Evolutionary conservation across 2,113 vertebrate species (phyloP).

Genomic region (Phyllopteryx taeniolatus): DNA sequence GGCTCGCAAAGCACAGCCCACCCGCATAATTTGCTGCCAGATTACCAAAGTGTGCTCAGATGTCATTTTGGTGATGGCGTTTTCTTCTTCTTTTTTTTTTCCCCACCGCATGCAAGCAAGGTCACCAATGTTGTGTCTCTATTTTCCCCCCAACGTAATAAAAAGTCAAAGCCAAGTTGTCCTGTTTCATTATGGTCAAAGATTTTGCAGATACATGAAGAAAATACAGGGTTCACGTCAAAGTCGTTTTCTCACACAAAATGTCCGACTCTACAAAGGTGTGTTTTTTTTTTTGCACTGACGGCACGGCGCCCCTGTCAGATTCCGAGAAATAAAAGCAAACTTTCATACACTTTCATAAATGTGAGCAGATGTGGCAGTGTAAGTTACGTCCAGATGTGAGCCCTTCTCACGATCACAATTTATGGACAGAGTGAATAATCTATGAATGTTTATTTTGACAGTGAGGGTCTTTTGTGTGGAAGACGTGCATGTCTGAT

Average conservation of each 20-base stretch:
- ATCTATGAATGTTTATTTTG: conserved; percentile 47
- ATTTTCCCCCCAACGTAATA: not conserved
- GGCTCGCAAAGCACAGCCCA: conserved; percentile 55
- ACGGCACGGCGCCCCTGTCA: conserved; percentile 47
- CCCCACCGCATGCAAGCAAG: conserved; percentile 15
- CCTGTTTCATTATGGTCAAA: conserved; percentile 2
- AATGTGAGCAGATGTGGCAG: conserved; percentile 46
- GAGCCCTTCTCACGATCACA: conserved; percentile 51
- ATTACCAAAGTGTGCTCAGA: conserved; percentile 63
- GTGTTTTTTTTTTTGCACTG: conserved; percentile 16
- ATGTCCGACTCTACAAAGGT: conserved; percentile 47
- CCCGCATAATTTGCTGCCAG: conserved; percentile 66
- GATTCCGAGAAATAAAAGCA: conserved; percentile 59
- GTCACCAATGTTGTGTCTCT: conserved; percentile 10
- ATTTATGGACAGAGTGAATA: conserved; percentile 36
- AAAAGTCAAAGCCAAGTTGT: not conserved
- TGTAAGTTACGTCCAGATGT: conserved; percentile 48
- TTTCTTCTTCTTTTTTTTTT: not conserved
- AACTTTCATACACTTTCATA: conserved; percentile 64
- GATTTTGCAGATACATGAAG: conserved; percentile 7
- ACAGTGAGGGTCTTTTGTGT: conserved; percentile 37
- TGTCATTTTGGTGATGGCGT: conserved; percentile 55
- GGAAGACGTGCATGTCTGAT: conserved; percentile 19
- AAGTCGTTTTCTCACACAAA: conserved; percentile 46
- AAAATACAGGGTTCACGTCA: conserved; percentile 39